A percentile compares a stretch with the other conserved stretches of the same genome.
Conservation (phyloP, 1,140 invertebrate genomes). For the Drosophila repleta region DNA sequence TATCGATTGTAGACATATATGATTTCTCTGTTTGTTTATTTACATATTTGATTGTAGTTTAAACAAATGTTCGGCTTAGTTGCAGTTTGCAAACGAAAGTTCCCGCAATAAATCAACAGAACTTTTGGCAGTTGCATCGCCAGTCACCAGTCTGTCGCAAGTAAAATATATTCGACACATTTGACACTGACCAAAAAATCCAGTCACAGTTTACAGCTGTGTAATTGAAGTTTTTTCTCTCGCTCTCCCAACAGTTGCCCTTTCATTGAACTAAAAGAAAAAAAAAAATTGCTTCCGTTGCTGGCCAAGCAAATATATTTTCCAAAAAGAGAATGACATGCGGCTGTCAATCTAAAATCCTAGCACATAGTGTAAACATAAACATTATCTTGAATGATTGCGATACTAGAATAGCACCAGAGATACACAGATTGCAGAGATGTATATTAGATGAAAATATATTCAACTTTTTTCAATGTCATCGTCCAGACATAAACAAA, state of each 20-base stretch:
- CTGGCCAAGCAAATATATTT: too few species aligned
- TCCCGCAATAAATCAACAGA: constrained; percentile 62
- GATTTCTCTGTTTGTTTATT: too few species aligned
- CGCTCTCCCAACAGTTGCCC: too few species aligned
- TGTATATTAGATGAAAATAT: constrained; percentile 21
- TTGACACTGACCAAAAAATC: constrained; percentile 27
- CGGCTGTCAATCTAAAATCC: constrained; percentile 64
- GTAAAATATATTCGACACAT: constrained; percentile 1
- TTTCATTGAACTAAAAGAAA: too few species aligned
- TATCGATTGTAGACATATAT: neutral
- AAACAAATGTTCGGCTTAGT: constrained; percentile 9
- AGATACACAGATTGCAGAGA: neutral
- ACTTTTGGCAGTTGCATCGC: constrained; percentile 54
- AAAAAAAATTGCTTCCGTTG: too few species aligned
- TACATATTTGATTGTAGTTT: neutral
- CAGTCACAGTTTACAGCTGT: constrained; percentile 39
- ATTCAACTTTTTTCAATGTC: constrained; percentile 47
- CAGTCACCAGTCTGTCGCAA: neutral
- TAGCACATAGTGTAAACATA: constrained; percentile 43
- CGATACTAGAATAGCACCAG: neutral
- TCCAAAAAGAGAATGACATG: constrained; percentile 8
- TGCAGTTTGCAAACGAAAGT: constrained; percentile 24
- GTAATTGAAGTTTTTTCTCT: constrained; percentile 20
- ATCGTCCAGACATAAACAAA: constrained; percentile 54
- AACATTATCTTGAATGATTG: constrained; percentile 46